These are phyloP conservation scores for Silurus meridionalis DNA, from an alignment of 2,113 vertebrate genomes.

Conservation along the genomic window DNA sequence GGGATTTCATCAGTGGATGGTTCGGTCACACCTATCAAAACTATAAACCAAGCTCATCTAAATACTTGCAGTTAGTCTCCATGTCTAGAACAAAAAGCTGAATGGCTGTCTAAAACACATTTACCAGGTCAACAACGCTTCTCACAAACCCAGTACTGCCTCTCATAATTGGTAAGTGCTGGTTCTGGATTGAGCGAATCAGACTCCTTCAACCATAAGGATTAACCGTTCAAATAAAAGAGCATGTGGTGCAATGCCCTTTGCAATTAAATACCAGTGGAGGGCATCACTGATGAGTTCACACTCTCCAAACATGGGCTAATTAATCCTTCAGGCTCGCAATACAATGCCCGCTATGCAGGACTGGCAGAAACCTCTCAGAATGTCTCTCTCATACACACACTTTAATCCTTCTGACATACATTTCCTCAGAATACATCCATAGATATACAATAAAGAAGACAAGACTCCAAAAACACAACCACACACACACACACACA, in stretches of 20 bases:
- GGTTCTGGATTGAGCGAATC: slow-evolving; percentile 26
- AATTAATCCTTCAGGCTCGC: slow-evolving; percentile 51
- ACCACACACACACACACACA: not conserved
- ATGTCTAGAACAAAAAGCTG: not conserved
- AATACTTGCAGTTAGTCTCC: not conserved
- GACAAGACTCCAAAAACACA: no score
- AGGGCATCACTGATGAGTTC: slow-evolving; percentile 51
- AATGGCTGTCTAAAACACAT: not conserved
- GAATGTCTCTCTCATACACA: not conserved
- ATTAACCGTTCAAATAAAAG: slow-evolving; percentile 53
- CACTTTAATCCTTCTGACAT: not conserved
- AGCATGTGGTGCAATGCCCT: slow-evolving; percentile 47
- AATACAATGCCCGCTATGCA: slow-evolving; percentile 24
- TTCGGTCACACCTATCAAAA: not conserved
- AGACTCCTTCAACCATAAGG: slow-evolving; percentile 44
- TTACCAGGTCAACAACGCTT: not conserved
- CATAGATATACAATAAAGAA: not conserved
- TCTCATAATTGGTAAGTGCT: slow-evolving; percentile 34
- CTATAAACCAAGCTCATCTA: not conserved
- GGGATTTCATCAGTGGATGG: not conserved
- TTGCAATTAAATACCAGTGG: slow-evolving; percentile 51
- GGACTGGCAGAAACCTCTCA: slow-evolving; percentile 26
- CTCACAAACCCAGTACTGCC: slow-evolving; percentile 21
- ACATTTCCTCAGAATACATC: not conserved
- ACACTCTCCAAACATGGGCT: slow-evolving; percentile 41